phyloP scores from a whole-genome alignment of 1,140 invertebrate genomes.

The Platyscapa corneri region DNA sequence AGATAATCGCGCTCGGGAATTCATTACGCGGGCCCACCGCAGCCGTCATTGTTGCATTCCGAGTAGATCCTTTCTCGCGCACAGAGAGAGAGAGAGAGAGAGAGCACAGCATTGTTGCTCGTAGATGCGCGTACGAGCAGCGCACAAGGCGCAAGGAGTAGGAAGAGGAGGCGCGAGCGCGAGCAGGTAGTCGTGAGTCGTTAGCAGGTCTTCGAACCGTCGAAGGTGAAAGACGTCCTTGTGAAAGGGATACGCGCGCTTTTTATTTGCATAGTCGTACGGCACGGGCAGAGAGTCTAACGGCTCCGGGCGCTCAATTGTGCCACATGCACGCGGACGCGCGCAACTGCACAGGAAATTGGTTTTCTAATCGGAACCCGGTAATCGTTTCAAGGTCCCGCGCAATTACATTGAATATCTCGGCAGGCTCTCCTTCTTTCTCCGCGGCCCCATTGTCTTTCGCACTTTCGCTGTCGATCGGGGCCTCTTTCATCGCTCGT shows the following conservation, averaged over 20 bases:
- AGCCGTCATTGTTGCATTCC: constrained; percentile 14
- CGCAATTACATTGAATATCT: background rate
- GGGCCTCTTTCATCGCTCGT: constrained; percentile 24
- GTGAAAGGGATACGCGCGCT: constrained; percentile 7
- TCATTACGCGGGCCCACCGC: constrained; percentile 18
- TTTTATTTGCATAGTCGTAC: constrained; percentile 50
- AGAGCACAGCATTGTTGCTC: background rate
- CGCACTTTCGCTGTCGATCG: constrained; percentile 51
- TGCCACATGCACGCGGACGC: background rate
- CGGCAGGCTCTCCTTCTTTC: constrained; percentile 2
- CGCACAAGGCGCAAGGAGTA: background rate
- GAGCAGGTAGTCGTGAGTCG: constrained; percentile 7
- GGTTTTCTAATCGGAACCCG: constrained; percentile 33
- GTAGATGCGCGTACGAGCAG: background rate
- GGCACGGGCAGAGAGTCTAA: no score
- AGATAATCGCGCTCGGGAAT: background rate
- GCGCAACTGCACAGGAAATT: constrained; percentile 43
- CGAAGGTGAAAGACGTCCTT: constrained; percentile 28
- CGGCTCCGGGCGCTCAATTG: background rate
- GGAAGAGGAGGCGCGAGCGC: background rate
- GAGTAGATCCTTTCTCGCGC: constrained; percentile 5
- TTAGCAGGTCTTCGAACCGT: constrained; percentile 34
- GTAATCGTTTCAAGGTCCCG: constrained; percentile 39
- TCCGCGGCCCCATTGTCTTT: constrained; percentile 38
- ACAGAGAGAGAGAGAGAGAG: no score